phyloP scores from a whole-genome alignment of 2,113 vertebrate species.

The Syrmaticus mikado region DNA sequence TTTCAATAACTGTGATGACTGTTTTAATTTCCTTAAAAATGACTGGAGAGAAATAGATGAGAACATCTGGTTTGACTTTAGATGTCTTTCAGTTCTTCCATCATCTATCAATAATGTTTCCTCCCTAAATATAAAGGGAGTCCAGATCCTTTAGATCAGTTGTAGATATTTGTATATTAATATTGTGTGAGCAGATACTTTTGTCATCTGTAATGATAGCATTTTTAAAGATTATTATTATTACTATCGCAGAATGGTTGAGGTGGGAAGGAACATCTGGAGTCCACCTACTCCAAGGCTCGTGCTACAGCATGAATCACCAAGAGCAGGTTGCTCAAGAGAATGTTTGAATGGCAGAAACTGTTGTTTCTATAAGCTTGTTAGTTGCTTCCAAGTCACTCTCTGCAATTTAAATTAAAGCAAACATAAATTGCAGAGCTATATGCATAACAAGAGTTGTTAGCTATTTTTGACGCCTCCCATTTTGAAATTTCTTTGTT shows the following conservation, averaged over 20 bases:
- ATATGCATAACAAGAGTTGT: neutral
- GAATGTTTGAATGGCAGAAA: neutral
- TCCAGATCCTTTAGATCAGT: neutral
- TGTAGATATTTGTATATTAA: neutral
- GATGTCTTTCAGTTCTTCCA: neutral
- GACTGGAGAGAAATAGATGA: neutral
- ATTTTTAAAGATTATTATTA: neutral
- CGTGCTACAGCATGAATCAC: neutral
- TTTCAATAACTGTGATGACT: neutral
- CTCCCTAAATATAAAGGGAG: neutral
- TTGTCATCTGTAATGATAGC: neutral
- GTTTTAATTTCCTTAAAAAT: neutral
- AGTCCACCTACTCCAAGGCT: neutral
- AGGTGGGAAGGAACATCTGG: neutral
- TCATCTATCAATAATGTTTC: neutral
- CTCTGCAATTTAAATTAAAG: neutral
- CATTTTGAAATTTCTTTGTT: neutral
- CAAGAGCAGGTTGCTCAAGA: neutral
- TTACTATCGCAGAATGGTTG: neutral
- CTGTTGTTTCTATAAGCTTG: neutral
- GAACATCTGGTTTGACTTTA: neutral
- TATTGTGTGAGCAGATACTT: neutral
- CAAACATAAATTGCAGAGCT: neutral
- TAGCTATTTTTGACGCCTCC: neutral
- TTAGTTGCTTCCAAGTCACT: neutral